phyloP scores from a whole-genome alignment of 2,113 vertebrate species.

The Abramis brama region DNA sequence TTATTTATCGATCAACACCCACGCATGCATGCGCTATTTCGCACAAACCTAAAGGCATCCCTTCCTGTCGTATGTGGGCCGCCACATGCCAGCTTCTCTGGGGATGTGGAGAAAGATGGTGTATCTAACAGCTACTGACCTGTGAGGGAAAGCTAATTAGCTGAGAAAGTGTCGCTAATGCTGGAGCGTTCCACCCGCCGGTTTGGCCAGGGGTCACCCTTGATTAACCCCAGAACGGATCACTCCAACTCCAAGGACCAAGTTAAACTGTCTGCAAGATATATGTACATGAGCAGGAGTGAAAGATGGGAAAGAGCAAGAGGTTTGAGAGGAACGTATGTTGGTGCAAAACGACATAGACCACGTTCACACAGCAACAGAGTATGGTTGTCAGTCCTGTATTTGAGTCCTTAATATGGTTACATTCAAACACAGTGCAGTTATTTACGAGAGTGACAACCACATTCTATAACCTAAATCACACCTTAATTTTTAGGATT shows the following conservation, averaged over 20 bases:
- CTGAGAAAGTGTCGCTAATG: constrained; percentile 45
- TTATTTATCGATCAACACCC: constrained; percentile 43
- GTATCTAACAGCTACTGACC: constrained; percentile 52
- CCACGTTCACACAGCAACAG: no score
- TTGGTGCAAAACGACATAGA: neutral
- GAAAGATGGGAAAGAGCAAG: neutral
- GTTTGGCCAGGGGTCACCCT: constrained; percentile 40
- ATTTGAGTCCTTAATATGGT: no score
- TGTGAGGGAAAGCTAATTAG: constrained; percentile 57
- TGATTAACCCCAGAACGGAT: constrained; percentile 60
- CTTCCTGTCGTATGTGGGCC: constrained; percentile 11
- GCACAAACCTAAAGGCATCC: neutral
- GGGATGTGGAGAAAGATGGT: constrained; percentile 32
- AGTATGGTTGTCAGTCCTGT: no score
- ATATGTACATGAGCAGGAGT: constrained; percentile 27
- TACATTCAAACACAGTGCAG: no score
- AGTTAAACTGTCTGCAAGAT: constrained; percentile 51
- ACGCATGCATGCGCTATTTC: neutral
- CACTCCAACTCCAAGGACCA: constrained; percentile 40
- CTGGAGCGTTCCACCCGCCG: constrained; percentile 38
- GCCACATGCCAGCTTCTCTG: constrained; percentile 10
- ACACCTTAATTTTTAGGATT: no score
- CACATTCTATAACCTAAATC: no score
- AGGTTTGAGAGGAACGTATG: neutral
- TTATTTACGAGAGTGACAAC: no score